Evolutionary conservation across 2,888 invertebrate genomes (phyloP).

Genomic region (Eudiplozoon nipponicum): DNA sequence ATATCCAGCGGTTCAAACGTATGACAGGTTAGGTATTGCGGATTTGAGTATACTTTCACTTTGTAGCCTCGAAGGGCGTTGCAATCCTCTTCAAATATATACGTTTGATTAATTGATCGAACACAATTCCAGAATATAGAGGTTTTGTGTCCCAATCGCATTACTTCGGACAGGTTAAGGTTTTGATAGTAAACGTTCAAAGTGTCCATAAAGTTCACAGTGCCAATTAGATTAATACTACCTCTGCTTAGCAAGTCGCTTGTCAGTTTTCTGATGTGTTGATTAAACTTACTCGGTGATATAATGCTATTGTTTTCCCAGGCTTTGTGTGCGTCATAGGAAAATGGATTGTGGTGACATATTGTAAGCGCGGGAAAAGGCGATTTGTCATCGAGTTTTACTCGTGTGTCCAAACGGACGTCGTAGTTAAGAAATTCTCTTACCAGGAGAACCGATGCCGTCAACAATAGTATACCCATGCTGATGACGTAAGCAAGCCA

Average conservation of each 20-base stretch:
- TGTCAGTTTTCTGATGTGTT: slow-evolving; percentile 4
- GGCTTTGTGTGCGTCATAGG: slow-evolving; percentile 3
- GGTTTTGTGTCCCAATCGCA: slow-evolving; percentile 9
- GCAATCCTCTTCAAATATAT: slow-evolving; percentile 4
- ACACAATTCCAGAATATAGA: slow-evolving; percentile 10
- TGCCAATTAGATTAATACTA: background rate
- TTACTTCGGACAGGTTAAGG: slow-evolving; percentile 6
- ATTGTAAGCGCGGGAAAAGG: slow-evolving; percentile 15
- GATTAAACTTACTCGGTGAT: slow-evolving; percentile 14
- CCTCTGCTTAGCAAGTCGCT: background rate
- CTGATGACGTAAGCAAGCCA: slow-evolving; percentile 13
- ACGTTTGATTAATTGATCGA: background rate
- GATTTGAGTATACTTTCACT: slow-evolving; percentile 12
- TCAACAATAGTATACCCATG: slow-evolving; percentile 12
- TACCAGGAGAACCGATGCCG: slow-evolving; percentile 10
- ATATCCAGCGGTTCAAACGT: slow-evolving; percentile 15
- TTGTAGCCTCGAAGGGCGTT: slow-evolving; percentile 5
- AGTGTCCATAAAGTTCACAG: slow-evolving; percentile 8
- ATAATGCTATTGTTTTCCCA: slow-evolving; percentile 11
- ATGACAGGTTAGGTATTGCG: slow-evolving; percentile 15
- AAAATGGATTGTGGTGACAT: slow-evolving; percentile 15
- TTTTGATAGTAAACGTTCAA: slow-evolving; percentile 15
- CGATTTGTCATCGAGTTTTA: slow-evolving; percentile 6
- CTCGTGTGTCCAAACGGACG: slow-evolving; percentile 10
- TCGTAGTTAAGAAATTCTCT: slow-evolving; percentile 14